These are phyloP conservation scores for Anser cygnoides DNA, from an alignment of 2,113 vertebrate genomes.

Conservation along the genomic window DNA sequence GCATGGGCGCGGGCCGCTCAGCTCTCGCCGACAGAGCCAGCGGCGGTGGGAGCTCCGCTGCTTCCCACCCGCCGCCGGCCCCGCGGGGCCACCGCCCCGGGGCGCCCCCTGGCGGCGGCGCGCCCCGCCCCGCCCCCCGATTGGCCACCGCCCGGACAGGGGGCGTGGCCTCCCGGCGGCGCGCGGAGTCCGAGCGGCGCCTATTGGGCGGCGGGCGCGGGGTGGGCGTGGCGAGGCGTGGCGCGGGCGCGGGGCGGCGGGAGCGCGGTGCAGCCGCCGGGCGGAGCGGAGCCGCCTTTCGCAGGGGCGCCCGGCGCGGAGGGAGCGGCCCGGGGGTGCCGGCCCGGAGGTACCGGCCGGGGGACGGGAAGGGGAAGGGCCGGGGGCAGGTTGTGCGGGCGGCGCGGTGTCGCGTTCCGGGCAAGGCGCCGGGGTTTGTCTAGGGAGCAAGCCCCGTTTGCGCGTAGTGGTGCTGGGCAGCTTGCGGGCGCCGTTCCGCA, in stretches of 20 bases:
- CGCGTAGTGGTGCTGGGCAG: too few relatives aligned
- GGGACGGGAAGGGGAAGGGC: too few relatives aligned
- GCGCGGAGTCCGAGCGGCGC: not conserved
- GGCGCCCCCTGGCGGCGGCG: not conserved
- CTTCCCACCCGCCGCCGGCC: not conserved
- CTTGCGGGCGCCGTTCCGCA: too few relatives aligned
- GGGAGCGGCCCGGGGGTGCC: too few relatives aligned
- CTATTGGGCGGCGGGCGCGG: not conserved
- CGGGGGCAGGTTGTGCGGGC: too few relatives aligned
- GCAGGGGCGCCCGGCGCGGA: too few relatives aligned
- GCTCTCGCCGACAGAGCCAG: accelerated
- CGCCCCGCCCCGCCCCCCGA: not conserved
- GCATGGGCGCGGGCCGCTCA: not conserved
- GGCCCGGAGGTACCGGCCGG: too few relatives aligned
- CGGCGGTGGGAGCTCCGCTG: accelerated
- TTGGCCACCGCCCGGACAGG: not conserved
- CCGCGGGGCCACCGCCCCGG: not conserved
- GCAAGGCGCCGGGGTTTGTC: too few relatives aligned
- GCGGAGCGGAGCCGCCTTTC: too few relatives aligned
- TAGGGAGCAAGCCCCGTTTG: too few relatives aligned
- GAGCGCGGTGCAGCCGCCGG: too few relatives aligned
- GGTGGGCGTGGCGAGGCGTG: not conserved
- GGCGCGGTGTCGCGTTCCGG: too few relatives aligned
- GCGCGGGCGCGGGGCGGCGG: not conserved
- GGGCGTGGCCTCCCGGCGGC: not conserved